Percentiles rank a stretch among this genome's conserved stretches.
Evolutionary conservation across 2,113 vertebrate genomes (phyloP).

Genomic region (Hemicordylus capensis): DNA sequence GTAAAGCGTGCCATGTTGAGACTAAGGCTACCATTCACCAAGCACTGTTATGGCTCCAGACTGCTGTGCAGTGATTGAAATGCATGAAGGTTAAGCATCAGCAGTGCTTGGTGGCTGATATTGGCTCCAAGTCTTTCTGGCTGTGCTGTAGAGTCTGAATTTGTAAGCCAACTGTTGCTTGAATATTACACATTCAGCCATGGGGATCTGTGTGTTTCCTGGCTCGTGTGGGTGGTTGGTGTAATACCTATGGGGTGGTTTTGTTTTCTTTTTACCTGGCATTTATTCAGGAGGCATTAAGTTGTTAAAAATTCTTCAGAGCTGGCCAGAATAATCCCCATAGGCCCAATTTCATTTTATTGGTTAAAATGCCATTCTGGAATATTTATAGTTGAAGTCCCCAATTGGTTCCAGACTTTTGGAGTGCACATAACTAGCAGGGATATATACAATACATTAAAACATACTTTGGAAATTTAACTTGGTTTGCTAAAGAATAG

Average conservation of each 20-base stretch:
- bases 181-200: not conserved
- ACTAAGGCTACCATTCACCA: not conserved
- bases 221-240: not conserved
- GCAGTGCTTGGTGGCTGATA: not conserved
- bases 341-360: not conserved
- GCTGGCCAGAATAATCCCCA: conserved; percentile 22
- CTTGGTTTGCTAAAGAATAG: not conserved
- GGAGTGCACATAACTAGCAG: not conserved
- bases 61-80: not conserved
- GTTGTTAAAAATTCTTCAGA: too few species aligned
- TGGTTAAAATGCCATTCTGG: not conserved
- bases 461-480: not conserved
- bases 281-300: conserved; percentile 3
- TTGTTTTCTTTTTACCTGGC: not conserved
- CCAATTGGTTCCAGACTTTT: not conserved
- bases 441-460: not conserved
- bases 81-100: not conserved
- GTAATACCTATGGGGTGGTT: conserved; percentile 1
- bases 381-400: conserved; percentile 6
- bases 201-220: conserved; percentile 1
- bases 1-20: not conserved
- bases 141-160: not conserved
- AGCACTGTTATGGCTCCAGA: not conserved
- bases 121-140: not conserved
- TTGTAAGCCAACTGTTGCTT: conserved; percentile 9